These are phyloP conservation scores for human (Homo sapiens) DNA, from an alignment of 2,113 vertebrate genomes.

Conservation along the genomic window DNA sequence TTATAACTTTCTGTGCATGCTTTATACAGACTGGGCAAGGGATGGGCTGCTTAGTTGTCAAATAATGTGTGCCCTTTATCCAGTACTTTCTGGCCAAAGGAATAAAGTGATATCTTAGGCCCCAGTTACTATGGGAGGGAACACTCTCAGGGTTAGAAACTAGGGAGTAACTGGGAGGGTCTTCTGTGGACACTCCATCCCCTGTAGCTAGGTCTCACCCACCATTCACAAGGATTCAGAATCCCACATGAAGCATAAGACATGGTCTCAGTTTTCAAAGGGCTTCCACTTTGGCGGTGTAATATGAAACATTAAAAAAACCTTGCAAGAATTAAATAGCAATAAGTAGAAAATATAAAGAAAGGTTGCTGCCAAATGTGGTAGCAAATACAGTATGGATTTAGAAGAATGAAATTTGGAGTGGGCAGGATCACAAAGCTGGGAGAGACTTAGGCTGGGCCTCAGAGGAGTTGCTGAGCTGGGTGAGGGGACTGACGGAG, in stretches of 20 bases:
- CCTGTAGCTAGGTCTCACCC: neutral
- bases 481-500: neutral
- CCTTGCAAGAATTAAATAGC: neutral
- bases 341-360: constrained; percentile 12
- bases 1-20: neutral
- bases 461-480: neutral
- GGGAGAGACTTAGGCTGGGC: neutral
- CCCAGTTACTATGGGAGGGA: neutral
- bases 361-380: constrained; percentile 7
- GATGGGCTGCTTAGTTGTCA: neutral
- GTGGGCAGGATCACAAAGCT: neutral
- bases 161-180: neutral
- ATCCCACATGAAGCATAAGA: neutral
- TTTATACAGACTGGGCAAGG: neutral
- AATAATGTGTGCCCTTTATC: neutral
- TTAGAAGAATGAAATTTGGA: constrained; percentile 5
- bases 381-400: neutral
- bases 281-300: neutral
- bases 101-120: neutral
- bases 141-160: neutral
- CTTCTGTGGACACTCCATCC: neutral
- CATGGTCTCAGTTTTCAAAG: neutral
- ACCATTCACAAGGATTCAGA: neutral
- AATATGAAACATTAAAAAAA: constrained; percentile 16
- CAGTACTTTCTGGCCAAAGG: constrained; percentile 1